Evolutionary conservation across 2,797 vertebrate genomes (phyloP).

Genomic region (Acestrorhynchus altus): DNA sequence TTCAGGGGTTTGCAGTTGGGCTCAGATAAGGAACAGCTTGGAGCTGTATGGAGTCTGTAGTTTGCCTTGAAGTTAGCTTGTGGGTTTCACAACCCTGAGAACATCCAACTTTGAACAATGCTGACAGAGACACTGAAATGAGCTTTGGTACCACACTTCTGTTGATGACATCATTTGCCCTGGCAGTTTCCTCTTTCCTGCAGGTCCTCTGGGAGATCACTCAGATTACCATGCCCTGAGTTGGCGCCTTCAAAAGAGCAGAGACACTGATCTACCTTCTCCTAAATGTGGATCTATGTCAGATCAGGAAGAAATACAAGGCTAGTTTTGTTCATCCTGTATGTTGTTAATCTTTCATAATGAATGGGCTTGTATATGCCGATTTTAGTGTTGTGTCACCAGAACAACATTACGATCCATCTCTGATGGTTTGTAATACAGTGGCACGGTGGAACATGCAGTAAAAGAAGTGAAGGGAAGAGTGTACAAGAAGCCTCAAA

Average conservation of each 20-base stretch:
- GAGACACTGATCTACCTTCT: neutral
- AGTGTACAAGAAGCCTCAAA: neutral
- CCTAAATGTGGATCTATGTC: neutral
- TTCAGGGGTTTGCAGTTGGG: too few relatives aligned
- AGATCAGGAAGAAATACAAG: neutral
- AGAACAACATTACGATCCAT: neutral
- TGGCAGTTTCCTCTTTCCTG: slow-evolving; percentile 12
- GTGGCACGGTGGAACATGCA: neutral
- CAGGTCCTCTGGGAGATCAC: neutral
- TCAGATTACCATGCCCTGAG: neutral
- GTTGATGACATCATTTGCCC: neutral
- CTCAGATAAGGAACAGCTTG: neutral
- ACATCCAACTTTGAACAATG: neutral
- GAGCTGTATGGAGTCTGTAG: neutral
- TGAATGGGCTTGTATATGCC: neutral
- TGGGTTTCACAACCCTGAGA: neutral
- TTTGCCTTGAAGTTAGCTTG: neutral
- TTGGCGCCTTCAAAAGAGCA: neutral
- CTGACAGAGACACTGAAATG: neutral
- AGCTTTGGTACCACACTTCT: neutral
- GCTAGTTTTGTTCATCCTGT: neutral
- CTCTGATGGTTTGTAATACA: neutral
- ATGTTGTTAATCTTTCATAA: neutral
- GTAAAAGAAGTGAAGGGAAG: neutral
- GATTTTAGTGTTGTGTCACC: neutral